Conservation (phyloP, 1,140 invertebrate species). For the Caenorhabditis remanei region DNA sequence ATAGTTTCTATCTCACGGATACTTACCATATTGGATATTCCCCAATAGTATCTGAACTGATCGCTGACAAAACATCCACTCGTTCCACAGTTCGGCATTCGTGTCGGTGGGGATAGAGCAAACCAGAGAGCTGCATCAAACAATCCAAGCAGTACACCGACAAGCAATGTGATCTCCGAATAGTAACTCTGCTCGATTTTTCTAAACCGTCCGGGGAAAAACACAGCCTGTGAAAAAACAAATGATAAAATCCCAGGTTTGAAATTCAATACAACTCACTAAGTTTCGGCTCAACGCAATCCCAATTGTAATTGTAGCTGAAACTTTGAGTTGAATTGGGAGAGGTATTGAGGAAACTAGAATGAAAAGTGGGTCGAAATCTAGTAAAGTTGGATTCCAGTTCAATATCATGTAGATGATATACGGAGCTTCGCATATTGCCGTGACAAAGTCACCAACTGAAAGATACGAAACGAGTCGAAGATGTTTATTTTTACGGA, state of each 20-base stretch:
- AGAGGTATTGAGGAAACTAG: neutral
- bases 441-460: neutral
- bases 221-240: neutral
- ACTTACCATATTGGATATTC: constrained; percentile 42
- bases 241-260: neutral
- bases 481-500: constrained; percentile 7
- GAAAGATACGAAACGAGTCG: constrained; percentile 32
- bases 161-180: neutral
- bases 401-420: constrained; percentile 30
- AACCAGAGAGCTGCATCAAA: constrained; percentile 8
- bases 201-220: neutral
- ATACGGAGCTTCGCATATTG: neutral
- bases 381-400: constrained; percentile 10
- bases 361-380: constrained; percentile 3
- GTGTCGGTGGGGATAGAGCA: neutral
- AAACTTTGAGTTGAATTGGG: constrained; percentile 29
- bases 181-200: constrained; percentile 17
- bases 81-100: constrained; percentile 12
- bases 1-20: neutral
- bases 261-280: neutral
- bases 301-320: constrained; percentile 10
- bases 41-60: constrained; percentile 55
- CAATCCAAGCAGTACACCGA: neutral
- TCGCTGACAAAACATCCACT: constrained; percentile 51
- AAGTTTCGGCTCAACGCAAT: constrained; percentile 40